These are phyloP conservation scores for Harpalus rufipes DNA, from an alignment of 2,888 invertebrate species.

Conservation along the genomic window DNA sequence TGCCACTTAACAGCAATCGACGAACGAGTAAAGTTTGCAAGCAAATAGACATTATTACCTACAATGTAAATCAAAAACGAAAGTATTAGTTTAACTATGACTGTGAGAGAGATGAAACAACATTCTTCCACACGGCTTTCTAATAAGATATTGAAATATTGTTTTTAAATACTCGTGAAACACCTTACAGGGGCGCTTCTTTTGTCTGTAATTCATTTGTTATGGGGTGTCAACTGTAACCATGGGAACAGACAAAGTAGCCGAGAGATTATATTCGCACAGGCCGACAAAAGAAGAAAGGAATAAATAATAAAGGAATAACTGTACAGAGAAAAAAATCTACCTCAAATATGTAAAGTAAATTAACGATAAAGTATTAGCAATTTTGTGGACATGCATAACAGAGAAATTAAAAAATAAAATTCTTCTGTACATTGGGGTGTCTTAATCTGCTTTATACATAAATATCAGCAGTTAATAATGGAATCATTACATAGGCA, in stretches of 20 bases:
- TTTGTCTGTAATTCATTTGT: slow-evolving; percentile 8
- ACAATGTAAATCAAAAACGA: slow-evolving; percentile 51
- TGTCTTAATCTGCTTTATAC: too few species aligned
- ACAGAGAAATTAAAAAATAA: too few species aligned
- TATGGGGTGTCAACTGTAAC: background rate
- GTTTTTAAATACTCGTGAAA: background rate
- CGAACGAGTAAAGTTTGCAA: slow-evolving; percentile 35
- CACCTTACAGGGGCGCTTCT: background rate
- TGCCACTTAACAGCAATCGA: slow-evolving; percentile 33
- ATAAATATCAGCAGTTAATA: too few species aligned
- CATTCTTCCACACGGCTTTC: slow-evolving; percentile 13
- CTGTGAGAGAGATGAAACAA: too few species aligned
- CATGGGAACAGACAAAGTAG: slow-evolving; percentile 1
- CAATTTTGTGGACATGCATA: too few species aligned
- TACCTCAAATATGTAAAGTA: too few species aligned
- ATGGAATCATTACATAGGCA: too few species aligned
- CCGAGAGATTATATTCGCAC: slow-evolving; percentile 1
- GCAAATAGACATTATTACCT: slow-evolving; percentile 34
- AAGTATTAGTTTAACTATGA: slow-evolving; percentile 47
- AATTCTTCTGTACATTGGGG: too few species aligned
- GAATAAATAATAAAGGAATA: background rate
- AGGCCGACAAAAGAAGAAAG: background rate
- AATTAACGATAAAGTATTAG: too few species aligned
- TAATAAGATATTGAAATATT: slow-evolving; percentile 23
- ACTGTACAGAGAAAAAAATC: too few species aligned